These are phyloP conservation scores for Hydrotaea cyrtoneurina DNA, from an alignment of 2,888 invertebrate genomes.

Conservation along the genomic window DNA sequence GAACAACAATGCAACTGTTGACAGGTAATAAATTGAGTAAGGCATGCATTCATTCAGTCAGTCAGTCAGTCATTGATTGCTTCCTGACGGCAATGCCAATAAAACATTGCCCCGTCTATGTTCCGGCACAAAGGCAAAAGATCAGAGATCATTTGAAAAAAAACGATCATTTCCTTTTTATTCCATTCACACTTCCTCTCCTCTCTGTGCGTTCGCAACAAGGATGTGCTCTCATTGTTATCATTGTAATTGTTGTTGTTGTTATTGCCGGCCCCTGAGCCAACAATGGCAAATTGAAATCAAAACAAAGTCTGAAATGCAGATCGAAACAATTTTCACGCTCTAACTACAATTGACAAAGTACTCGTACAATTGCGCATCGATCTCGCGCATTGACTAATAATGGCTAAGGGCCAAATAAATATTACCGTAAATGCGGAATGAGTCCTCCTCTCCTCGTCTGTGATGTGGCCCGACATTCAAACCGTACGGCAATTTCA, in stretches of 20 bases:
- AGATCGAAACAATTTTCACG: conserved; percentile 63
- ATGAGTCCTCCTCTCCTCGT: neutral
- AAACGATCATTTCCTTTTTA: conserved; percentile 18
- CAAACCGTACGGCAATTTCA: conserved; percentile 57
- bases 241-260: neutral
- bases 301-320: conserved; percentile 59
- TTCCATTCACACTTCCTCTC: conserved; percentile 50
- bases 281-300: conserved; percentile 53
- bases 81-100: conserved; percentile 33
- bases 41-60: too few species aligned
- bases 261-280: neutral
- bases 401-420: conserved; percentile 8
- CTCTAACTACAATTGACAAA: conserved; percentile 48
- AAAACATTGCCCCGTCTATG: conserved; percentile 1
- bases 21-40: conserved; percentile 64
- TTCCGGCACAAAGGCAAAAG: neutral
- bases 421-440: conserved; percentile 57
- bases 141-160: conserved; percentile 1
- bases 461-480: conserved; percentile 41
- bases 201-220: conserved; percentile 25
- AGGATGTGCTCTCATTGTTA: conserved; percentile 11
- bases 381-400: conserved; percentile 54
- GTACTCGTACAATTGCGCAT: conserved; percentile 45
- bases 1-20: conserved; percentile 56
- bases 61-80: conserved; percentile 44